phyloP scores from a whole-genome alignment of 1,140 invertebrate species.

The Lutraria rhynchaena region DNA sequence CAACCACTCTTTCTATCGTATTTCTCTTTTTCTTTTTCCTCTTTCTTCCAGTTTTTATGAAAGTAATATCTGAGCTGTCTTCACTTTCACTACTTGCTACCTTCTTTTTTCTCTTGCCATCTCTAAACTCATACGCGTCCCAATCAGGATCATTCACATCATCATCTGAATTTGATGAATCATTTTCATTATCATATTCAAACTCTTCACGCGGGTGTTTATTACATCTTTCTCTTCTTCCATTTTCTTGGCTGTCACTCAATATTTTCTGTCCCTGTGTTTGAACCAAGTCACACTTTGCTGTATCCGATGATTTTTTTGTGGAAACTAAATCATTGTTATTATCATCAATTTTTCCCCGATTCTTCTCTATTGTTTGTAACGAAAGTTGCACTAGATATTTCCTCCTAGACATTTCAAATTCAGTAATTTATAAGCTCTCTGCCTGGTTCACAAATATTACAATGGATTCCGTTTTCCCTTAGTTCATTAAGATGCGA shows the following conservation, averaged over 20 bases:
- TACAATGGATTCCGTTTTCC: conserved; percentile 27
- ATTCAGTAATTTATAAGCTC: too few species aligned
- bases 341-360: neutral
- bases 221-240: conserved; percentile 1
- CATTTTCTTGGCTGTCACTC: conserved; percentile 4
- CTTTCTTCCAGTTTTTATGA: too few species aligned
- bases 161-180: neutral
- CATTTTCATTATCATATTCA: conserved; percentile 8
- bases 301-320: neutral
- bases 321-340: conserved; percentile 4
- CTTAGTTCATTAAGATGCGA: conserved; percentile 26
- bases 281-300: neutral
- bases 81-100: conserved; percentile 4
- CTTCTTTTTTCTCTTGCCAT: conserved; percentile 8
- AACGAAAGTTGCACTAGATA: conserved; percentile 8
- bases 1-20: too few species aligned
- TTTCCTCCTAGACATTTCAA: too few species aligned
- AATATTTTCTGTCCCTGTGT: conserved; percentile 8
- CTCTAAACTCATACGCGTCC: neutral
- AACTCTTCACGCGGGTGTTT: neutral
- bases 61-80: conserved; percentile 1
- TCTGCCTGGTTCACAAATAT: conserved; percentile 36
- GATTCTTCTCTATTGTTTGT: conserved; percentile 1
- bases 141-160: conserved; percentile 4
- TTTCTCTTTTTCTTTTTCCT: too few species aligned